Evolutionary conservation across 2,888 invertebrate genomes (phyloP).

Genomic region (Plebejus melissa): DNA sequence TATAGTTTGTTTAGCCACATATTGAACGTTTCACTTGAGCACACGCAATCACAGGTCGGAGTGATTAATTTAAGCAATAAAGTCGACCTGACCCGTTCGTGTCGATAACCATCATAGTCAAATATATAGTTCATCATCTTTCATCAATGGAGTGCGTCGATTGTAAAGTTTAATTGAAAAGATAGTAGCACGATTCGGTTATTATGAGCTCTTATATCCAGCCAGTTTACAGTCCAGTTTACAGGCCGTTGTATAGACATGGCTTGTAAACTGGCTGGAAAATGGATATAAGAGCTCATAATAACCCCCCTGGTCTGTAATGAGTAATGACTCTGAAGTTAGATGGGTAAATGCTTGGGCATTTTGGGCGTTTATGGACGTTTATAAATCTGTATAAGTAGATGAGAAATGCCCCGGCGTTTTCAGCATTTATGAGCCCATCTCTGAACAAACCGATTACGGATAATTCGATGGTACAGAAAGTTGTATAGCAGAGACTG

Average conservation of each 20-base stretch:
- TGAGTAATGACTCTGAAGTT: not conserved
- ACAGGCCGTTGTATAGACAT: too few species aligned
- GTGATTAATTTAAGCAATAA: constrained; percentile 22
- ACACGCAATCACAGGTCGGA: not conserved
- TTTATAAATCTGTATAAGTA: not conserved
- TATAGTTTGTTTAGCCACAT: constrained; percentile 28
- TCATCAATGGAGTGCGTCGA: not conserved
- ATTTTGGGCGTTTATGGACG: not conserved
- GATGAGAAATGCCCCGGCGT: not conserved
- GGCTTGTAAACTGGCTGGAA: too few species aligned
- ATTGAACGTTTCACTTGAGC: constrained; percentile 16
- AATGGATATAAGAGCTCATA: too few species aligned
- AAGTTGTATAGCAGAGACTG: constrained; percentile 23
- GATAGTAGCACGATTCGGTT: not conserved
- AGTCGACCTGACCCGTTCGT: not conserved
- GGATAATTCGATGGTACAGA: constrained; percentile 12
- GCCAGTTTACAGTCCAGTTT: too few species aligned
- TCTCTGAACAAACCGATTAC: not conserved
- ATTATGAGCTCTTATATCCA: too few species aligned
- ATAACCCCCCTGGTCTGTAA: too few species aligned
- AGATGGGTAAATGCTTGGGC: not conserved
- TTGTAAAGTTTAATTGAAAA: not conserved
- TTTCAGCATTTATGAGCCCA: not conserved
- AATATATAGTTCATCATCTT: constrained; percentile 1
- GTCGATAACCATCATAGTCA: not conserved